Base-by-base conservation (phyloP, 2,797 vertebrate species). In the Takifugu rubripes region DNA sequence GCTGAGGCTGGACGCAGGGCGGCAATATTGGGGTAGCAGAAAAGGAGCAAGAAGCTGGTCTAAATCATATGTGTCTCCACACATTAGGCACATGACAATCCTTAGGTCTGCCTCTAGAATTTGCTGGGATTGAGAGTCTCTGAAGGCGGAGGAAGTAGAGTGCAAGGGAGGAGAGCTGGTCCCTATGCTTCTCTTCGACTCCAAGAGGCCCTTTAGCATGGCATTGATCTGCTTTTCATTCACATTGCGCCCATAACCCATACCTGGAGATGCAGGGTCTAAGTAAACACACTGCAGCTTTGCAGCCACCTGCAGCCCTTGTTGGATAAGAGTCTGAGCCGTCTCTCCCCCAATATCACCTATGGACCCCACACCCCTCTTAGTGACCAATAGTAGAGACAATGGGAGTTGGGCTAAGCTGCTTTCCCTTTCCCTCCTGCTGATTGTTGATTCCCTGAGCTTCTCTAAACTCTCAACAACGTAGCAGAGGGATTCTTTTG, bases 401-500 rank as follows among this genome's bases (percentile, higher is more conserved):
- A 97, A 74, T 0, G 95, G 95, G 9, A 97, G 92, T 58, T 92
- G 93, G 2, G 81, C 79, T 69, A 88, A 59, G 74, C 93, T 93
- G 61, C 91, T 94, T 29, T 97, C 96, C 75, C 89, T 87, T 70
- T 97, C 96, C 73, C 88, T 87, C 70, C 95, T 83, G 42, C 94
- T 90, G 5, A 94, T 54, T 0, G 94, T 93, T 1, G 91, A 93
- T 78, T 98, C 95, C 3, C 92, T 85, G 62, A 96, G 93, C 78
- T 93, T 97, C 64, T 99, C 97, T 68, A 99, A 86, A 79, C 96
- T 97, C 68, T 99, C 97, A 24, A 95, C 90, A 56, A 98, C 94
- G n/a, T 99, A 99, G 10, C 93, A 94, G 9, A 99, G 77, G 0
- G 97, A 98, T 64, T 99, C 96, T 85, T 98, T 98, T 25, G 97